phyloP scores from a whole-genome alignment of 1,140 invertebrate genomes.

The Leucophenga varia region DNA sequence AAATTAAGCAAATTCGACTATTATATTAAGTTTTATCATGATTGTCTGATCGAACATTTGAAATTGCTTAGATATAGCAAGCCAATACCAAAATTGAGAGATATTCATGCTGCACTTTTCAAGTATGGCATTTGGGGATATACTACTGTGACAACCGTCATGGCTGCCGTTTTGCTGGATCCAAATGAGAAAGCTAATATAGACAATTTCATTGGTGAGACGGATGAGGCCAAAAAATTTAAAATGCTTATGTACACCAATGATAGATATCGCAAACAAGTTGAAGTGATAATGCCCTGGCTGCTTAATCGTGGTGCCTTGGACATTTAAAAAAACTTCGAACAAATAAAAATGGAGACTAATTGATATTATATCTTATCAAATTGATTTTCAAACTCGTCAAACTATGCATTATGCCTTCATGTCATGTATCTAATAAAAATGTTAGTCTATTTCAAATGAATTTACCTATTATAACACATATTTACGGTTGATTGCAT shows the following conservation, averaged over 20 bases:
- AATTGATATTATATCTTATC: too few species aligned
- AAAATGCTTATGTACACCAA: not conserved
- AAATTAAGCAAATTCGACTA: conserved; percentile 15
- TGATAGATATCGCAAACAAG: not conserved
- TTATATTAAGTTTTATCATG: conserved; percentile 14
- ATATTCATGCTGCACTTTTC: conserved; percentile 21
- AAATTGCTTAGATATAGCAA: conserved; percentile 13
- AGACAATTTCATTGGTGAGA: not conserved
- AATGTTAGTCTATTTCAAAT: too few species aligned
- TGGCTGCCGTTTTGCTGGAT: not conserved
- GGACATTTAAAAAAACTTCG: too few species aligned
- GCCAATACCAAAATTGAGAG: conserved; percentile 33
- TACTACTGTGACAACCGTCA: not conserved
- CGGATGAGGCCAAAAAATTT: not conserved
- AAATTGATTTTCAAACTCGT: too few species aligned
- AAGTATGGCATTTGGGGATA: conserved; percentile 8
- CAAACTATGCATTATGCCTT: too few species aligned
- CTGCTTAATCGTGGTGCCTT: not conserved
- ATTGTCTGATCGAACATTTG: conserved; percentile 7
- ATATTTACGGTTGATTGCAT: too few species aligned
- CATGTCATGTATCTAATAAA: not conserved
- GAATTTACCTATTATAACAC: too few species aligned
- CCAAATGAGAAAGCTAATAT: conserved; percentile 1
- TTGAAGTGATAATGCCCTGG: not conserved
- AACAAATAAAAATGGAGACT: too few species aligned